Base-by-base conservation (phyloP, 2,113 vertebrate species). In the Silurus glanis region DNA sequence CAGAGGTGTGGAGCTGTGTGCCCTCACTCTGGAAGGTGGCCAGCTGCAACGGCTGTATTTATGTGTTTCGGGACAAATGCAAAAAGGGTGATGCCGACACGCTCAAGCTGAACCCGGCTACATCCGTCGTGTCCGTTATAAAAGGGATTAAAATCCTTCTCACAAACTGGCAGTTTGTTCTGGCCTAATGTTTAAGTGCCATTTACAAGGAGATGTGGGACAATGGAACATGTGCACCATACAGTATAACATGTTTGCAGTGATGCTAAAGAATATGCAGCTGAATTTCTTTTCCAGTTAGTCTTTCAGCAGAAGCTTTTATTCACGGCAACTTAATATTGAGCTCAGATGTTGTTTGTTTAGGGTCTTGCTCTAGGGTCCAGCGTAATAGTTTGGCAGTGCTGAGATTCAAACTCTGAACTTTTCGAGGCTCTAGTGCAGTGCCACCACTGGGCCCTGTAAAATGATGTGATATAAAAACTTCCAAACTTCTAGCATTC, bases 11-110 rank as follows among this genome's bases (percentile, higher is more conserved):
- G 98, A 99, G 97, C 94, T 97, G 97, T 0, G 95, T 97, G 72
- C 97, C 97, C 0, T 97, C 97, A 6, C 93, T 98, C 83, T 99
- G 98, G 98, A 99, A 99, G 94, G 97, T 99, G 14, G 98, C 98
- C 89, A 99, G 98, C 93, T 99, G 98, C 88, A 99, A 99, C 0
- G 98, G 98, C 84, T 98, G 96, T 92, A 97, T 99, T 84, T 99
- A 99, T 0, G 97, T 99, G 62, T 99, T 99, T 91, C 95, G 98
- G 0, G 98, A 99, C 92, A 96, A 96, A 89, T 99, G 97, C 86
- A 99, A 99, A 93, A 99, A 99, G 91, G 98, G 98, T 0, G 97
- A 99, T 1, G 96, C 97, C 21, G 98, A 97, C 91, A 99, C 98
- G 37, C 94, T 99, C 82, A 99, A 99, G 95, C 95, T 99, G 6